Evolutionary conservation across 1,140 invertebrate genomes (phyloP).

Genomic region (Meloidogyne exigua): DNA sequence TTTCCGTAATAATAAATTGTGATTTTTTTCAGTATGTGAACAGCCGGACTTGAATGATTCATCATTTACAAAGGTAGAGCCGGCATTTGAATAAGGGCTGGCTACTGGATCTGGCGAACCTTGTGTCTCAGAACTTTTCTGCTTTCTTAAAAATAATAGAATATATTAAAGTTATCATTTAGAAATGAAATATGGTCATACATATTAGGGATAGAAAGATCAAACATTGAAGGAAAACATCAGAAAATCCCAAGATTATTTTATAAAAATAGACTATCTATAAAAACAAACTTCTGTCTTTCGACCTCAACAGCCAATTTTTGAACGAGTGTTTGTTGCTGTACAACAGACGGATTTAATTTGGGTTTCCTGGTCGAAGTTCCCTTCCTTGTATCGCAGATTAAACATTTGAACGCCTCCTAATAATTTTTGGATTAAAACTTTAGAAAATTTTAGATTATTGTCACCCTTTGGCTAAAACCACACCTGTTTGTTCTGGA

Average conservation of each 20-base stretch:
- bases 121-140: not conserved
- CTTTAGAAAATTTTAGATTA: too few relatives aligned
- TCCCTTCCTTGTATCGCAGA: slow-evolving; percentile 66
- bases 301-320: slow-evolving; percentile 49
- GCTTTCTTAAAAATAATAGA: not conserved
- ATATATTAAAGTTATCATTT: too few relatives aligned
- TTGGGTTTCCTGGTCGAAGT: slow-evolving; percentile 55
- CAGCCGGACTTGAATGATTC: not conserved
- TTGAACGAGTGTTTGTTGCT: slow-evolving; percentile 53
- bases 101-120: not conserved
- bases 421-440: slow-evolving; percentile 44
- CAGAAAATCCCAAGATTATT: not conserved
- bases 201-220: too few relatives aligned
- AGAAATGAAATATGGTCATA: too few relatives aligned
- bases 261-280: too few relatives aligned
- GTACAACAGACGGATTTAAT: slow-evolving; percentile 50
- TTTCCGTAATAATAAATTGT: not conserved
- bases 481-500: slow-evolving; percentile 59
- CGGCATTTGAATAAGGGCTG: not conserved
- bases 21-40: not conserved
- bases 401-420: slow-evolving; percentile 68
- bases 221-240: not conserved
- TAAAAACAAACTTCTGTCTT: slow-evolving; percentile 19
- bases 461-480: too few relatives aligned
- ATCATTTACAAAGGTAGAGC: not conserved